These are phyloP conservation scores for Eupithecia subfuscata DNA, from an alignment of 2,888 invertebrate species.

Conservation along the genomic window DNA sequence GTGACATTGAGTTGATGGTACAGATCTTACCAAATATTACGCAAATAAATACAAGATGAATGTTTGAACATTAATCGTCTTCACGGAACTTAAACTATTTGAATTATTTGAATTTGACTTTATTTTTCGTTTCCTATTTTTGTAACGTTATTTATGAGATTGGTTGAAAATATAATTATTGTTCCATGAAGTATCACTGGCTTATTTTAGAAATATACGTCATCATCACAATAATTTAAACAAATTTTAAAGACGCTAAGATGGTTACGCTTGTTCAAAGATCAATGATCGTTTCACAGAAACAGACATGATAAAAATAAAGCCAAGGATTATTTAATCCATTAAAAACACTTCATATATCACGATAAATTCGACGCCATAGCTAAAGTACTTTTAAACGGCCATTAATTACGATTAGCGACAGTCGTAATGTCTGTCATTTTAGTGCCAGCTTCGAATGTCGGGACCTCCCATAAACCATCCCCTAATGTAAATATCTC, in stretches of 20 bases:
- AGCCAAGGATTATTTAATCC: slow-evolving; percentile 34
- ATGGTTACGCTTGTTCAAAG: background rate
- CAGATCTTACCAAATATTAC: slow-evolving; percentile 15
- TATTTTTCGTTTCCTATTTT: slow-evolving; percentile 2
- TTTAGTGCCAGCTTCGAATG: slow-evolving; percentile 64
- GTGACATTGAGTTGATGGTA: slow-evolving; percentile 32
- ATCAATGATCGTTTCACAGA: background rate
- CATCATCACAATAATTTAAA: background rate
- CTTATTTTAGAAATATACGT: background rate
- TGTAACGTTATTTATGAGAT: background rate
- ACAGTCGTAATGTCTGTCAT: slow-evolving; percentile 71
- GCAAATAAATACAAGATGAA: slow-evolving; percentile 13
- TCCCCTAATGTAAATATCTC: slow-evolving; percentile 79
- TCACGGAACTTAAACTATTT: slow-evolving; percentile 10
- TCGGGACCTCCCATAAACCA: slow-evolving; percentile 75
- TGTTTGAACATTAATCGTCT: slow-evolving; percentile 10
- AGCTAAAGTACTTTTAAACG: slow-evolving; percentile 54
- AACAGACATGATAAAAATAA: slow-evolving; percentile 6
- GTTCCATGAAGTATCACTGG: background rate
- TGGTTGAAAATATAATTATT: background rate
- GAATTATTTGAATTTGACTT: background rate
- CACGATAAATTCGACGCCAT: slow-evolving; percentile 45
- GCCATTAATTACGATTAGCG: slow-evolving; percentile 72
- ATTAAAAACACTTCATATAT: slow-evolving; percentile 39
- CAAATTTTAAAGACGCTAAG: background rate